A percentile compares a stretch with the other conserved stretches of the same genome.
Evolutionary conservation across 1,140 invertebrate genomes (phyloP).

Genomic region (Branchinecta lynchi): DNA sequence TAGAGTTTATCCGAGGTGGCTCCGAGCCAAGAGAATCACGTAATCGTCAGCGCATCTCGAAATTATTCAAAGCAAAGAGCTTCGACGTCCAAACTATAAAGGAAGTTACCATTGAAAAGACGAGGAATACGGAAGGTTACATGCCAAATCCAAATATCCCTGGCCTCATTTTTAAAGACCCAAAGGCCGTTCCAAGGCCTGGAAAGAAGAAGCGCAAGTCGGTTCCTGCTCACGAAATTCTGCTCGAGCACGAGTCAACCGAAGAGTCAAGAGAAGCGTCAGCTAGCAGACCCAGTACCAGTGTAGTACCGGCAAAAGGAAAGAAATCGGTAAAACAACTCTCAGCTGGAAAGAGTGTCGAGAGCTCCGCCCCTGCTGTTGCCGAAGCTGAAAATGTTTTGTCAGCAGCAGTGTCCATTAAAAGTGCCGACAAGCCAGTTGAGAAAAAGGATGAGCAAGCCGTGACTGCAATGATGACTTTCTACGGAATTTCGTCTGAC

Average conservation of each 20-base stretch:
- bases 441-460: constrained; percentile 11
- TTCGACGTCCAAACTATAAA: constrained; percentile 16
- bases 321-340: too few species aligned
- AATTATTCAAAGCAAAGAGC: constrained; percentile 18
- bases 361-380: too few species aligned
- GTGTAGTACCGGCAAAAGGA: too few species aligned
- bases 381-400: too few species aligned
- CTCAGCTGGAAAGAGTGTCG: too few species aligned
- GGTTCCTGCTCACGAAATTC: neutral
- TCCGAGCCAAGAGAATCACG: constrained; percentile 20
- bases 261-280: too few species aligned
- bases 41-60: constrained; percentile 14
- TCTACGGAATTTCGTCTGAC: constrained; percentile 33
- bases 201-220: neutral
- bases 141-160: constrained; percentile 12
- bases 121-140: neutral
- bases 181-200: constrained; percentile 5
- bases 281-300: too few species aligned
- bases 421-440: too few species aligned
- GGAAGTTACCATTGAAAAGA: neutral
- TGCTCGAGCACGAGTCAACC: too few species aligned
- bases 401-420: too few species aligned
- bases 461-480: constrained; percentile 22
- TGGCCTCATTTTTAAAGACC: constrained; percentile 7
- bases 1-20: constrained; percentile 11